Conservation (phyloP, 1,140 invertebrate species). For the Antheraea mylitta region DNA sequence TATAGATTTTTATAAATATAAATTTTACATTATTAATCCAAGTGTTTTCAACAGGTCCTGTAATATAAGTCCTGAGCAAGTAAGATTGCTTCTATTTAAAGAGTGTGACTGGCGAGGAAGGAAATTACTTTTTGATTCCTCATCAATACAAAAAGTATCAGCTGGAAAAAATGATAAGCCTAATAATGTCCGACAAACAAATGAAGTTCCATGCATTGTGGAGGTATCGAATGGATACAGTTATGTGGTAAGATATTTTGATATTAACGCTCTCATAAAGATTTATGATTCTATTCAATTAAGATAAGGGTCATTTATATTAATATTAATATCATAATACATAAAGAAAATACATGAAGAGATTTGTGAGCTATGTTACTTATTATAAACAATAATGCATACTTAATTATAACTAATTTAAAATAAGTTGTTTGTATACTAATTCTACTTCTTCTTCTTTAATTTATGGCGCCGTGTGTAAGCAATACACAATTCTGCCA, state of each 20-base stretch:
- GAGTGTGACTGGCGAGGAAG: constrained; percentile 91
- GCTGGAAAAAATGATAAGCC: constrained; percentile 60
- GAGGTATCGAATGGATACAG: constrained; percentile 79
- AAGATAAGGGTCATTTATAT: background rate
- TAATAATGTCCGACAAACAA: constrained; percentile 33
- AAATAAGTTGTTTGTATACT: too few species aligned
- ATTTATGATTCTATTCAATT: background rate
- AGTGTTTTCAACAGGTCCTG: constrained; percentile 3
- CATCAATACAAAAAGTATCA: constrained; percentile 82
- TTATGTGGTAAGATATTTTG: constrained; percentile 72
- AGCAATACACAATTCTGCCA: too few species aligned
- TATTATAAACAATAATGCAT: too few species aligned
- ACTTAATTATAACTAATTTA: too few species aligned
- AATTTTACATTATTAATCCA: background rate
- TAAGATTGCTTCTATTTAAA: constrained; percentile 89
- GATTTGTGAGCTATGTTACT: too few species aligned
- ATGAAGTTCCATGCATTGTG: constrained; percentile 60
- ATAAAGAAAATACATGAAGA: too few species aligned
- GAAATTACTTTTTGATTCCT: constrained; percentile 92
- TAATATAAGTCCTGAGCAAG: constrained; percentile 79
- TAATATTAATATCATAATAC: too few species aligned
- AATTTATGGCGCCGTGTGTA: too few species aligned
- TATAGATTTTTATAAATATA: background rate
- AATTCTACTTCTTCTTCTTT: too few species aligned
- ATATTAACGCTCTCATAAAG: background rate